Base-by-base conservation (phyloP, 2,113 vertebrate genomes). In the Hystrix brachyura region DNA sequence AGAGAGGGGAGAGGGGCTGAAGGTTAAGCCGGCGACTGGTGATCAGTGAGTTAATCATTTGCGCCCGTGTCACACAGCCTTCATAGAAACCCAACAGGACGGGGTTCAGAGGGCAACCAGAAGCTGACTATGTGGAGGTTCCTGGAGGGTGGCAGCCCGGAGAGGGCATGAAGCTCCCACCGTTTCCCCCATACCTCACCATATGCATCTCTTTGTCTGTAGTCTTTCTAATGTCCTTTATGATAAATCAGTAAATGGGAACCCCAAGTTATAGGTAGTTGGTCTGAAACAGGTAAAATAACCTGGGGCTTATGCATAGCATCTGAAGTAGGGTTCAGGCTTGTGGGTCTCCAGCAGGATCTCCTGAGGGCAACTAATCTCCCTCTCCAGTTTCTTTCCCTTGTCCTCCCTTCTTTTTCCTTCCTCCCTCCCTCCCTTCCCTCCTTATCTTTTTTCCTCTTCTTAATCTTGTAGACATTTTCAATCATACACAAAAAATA, bases 391-490 rank as follows among this genome's bases (percentile, higher is more conserved):
- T 62, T 27, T 34, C 51, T 2, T 55, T 46, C 5, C 38, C 5
- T 34, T 27, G 25, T 10, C 17, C 23, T 46, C 11, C 3, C 38
- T 32, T 17, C 59, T 12, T 4, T 76, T 53, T n/a, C 21, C 12
- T 25, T 17, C 21, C n/a, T 80, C n/a, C 43, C 11, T 34, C 7
- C 64, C 34, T 14, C 19, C 1, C 60, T 86, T 15, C 12, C 59
- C n/a, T 53, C 15, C 15, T 7, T 76, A 46, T 12, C 18, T 13
- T 60, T 18, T 5, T 53, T 81, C 64, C 13, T 62, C 17, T 87
- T 71, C 64, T 84, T 55, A 84, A 94, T 86, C 80, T 94, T 92
- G 74, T 51, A 46, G 72, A 79, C 91, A 60, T 25, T 81, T 94
- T 91, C 48, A 82, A 64, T 71, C n/a, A 57, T n/a, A 74, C 34